A percentile compares a stretch with the other conserved stretches of the same genome.
Evolutionary conservation across 1,140 invertebrate species (phyloP).

Genomic region (Cardiocondyla obscurior): DNA sequence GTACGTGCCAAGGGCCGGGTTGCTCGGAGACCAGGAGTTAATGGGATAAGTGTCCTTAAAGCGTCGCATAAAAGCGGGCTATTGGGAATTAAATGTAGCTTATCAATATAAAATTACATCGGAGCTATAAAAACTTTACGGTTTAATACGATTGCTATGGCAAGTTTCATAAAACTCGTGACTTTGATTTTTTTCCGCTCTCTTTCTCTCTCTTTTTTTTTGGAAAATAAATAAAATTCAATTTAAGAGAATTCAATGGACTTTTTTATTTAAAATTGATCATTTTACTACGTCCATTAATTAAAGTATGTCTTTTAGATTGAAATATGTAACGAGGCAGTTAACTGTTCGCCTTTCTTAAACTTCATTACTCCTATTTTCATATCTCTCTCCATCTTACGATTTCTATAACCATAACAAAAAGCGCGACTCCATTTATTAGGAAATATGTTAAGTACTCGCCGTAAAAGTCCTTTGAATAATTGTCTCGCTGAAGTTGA

Average conservation of each 20-base stretch:
- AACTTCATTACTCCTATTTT: not conserved
- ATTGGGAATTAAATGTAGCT: constrained; percentile 21
- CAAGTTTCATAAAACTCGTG: not conserved
- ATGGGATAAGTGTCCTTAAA: constrained; percentile 38
- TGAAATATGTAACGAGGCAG: not conserved
- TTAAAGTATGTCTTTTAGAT: not conserved
- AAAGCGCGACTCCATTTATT: constrained; percentile 20
- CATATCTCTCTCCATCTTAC: not conserved
- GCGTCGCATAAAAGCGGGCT: constrained; percentile 10
- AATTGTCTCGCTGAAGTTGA: constrained; percentile 33
- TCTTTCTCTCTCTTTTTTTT: no score
- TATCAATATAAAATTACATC: constrained; percentile 39
- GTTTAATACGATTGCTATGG: not conserved
- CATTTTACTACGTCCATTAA: not conserved
- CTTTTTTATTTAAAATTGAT: not conserved
- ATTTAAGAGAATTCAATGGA: not conserved
- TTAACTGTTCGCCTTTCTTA: not conserved
- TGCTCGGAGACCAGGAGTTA: constrained; percentile 5
- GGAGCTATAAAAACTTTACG: not conserved
- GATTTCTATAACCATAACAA: constrained; percentile 12
- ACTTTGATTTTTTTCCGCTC: not conserved
- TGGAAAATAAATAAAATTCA: not conserved
- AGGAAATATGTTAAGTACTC: constrained; percentile 22
- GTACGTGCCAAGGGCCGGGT: not conserved
- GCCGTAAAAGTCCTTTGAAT: constrained; percentile 28